Percentiles rank a stretch among this genome's conserved stretches.
Evolutionary conservation across 2,888 invertebrate species (phyloP).

Genomic region (Cerceris ruficornis): DNA sequence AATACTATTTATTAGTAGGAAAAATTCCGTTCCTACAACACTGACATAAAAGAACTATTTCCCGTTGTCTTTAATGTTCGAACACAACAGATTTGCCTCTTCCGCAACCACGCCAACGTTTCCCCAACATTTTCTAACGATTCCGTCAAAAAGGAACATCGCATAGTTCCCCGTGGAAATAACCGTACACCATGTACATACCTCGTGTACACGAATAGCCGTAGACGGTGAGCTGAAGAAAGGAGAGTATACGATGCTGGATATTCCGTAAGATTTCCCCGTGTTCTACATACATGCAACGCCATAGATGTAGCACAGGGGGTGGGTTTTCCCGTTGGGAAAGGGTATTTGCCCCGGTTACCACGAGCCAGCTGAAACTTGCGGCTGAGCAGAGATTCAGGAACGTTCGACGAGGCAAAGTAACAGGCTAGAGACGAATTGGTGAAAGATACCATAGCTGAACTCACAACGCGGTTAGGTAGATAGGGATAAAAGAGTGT

Average conservation of each 20-base stretch:
- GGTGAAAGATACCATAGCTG: conserved; percentile 11
- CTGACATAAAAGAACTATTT: too few relatives aligned
- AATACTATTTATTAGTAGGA: too few relatives aligned
- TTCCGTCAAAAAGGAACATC: conserved; percentile 16
- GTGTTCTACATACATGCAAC: conserved; percentile 7
- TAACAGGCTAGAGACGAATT: conserved; percentile 21
- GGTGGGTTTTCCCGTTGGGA: conserved; percentile 3
- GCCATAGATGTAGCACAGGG: too few relatives aligned
- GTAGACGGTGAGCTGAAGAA: conserved; percentile 12
- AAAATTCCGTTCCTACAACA: too few relatives aligned
- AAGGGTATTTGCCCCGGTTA: conserved; percentile 30
- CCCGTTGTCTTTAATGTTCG: too few relatives aligned
- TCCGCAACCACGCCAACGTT: too few relatives aligned
- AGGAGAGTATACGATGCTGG: conserved; percentile 16
- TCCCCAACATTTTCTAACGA: conserved; percentile 4
- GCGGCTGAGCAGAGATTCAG: conserved; percentile 26
- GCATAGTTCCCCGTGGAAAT: conserved; percentile 33
- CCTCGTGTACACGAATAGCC: conserved; percentile 3
- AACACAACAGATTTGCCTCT: too few relatives aligned
- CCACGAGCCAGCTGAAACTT: conserved; percentile 14
- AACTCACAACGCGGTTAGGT: background rate
- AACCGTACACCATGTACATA: conserved; percentile 19
- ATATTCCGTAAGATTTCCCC: conserved; percentile 24
- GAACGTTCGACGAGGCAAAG: conserved; percentile 8
- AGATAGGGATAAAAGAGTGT: conserved; percentile 8